A percentile compares a stretch with the other conserved stretches of the same genome.
Evolutionary conservation across 2,888 invertebrate species (phyloP).

Genomic region (Tachina lurida): DNA sequence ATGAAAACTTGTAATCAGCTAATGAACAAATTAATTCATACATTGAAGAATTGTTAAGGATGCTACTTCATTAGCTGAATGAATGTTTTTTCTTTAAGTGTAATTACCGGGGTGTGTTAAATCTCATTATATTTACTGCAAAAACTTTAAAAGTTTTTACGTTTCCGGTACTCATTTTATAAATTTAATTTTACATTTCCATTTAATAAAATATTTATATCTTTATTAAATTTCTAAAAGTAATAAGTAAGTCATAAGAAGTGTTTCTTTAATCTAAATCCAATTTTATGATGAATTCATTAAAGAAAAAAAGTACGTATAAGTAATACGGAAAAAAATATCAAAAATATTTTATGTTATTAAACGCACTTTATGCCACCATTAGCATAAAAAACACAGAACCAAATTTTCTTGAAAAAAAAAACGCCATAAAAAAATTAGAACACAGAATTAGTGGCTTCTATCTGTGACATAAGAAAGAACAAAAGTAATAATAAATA

Average conservation of each 20-base stretch:
- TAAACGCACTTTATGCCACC: conserved; percentile 14
- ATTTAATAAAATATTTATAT: no score
- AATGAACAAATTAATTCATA: no score
- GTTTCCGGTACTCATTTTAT: no score
- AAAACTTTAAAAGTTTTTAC: no score
- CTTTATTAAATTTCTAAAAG: neutral
- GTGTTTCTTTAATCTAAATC: neutral
- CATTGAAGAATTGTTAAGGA: no score
- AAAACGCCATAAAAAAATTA: conserved; percentile 10
- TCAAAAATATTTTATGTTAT: neutral
- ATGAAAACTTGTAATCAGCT: no score
- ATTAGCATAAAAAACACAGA: neutral
- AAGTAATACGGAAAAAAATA: neutral
- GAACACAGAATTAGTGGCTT: neutral
- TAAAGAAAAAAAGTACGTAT: neutral
- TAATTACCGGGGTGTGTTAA: neutral
- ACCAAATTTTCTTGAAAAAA: neutral
- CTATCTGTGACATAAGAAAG: no score
- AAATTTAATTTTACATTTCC: no score
- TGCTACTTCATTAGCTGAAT: no score
- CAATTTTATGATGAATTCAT: conserved; percentile 19
- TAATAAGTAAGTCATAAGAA: neutral
- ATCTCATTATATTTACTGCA: no score
- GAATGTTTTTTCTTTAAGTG: no score
- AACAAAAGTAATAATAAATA: no score